Conservation (phyloP, 2,113 vertebrate species). For the Pseudorhombus dupliciocellatus region DNA sequence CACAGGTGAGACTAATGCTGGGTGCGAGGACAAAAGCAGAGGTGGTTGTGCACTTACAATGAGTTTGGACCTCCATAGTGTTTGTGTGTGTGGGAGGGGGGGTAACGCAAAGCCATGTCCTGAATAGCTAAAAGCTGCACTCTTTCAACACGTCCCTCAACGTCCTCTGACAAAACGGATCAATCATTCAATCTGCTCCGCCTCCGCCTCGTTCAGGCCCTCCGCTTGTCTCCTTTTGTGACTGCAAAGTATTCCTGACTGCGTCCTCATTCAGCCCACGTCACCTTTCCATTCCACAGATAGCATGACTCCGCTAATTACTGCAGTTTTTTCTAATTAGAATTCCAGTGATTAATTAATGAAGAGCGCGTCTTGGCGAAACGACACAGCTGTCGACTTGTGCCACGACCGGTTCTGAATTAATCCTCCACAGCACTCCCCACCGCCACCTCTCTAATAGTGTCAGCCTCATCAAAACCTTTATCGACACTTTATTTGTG, state of each 20-base stretch:
- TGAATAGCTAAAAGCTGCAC: slow-evolving; percentile 17
- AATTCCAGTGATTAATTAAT: slow-evolving; percentile 55
- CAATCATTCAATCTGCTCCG: slow-evolving; percentile 39
- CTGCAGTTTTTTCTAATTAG: slow-evolving; percentile 41
- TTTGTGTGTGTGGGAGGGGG: slow-evolving; percentile 1
- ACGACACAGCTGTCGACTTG: slow-evolving; percentile 40
- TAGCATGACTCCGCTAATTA: slow-evolving; percentile 55
- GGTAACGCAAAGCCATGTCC: neutral
- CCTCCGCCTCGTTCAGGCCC: slow-evolving; percentile 24
- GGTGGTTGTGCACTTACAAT: slow-evolving; percentile 13
- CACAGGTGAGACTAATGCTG: slow-evolving; percentile 28
- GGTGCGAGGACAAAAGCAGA: slow-evolving; percentile 26
- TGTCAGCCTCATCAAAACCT: slow-evolving; percentile 10
- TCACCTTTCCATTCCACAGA: slow-evolving; percentile 47
- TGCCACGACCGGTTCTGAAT: slow-evolving; percentile 24
- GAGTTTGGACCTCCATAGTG: neutral
- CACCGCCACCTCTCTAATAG: neutral
- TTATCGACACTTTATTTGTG: slow-evolving; percentile 7
- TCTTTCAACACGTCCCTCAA: slow-evolving; percentile 51
- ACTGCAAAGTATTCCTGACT: slow-evolving; percentile 32
- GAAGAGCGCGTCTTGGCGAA: slow-evolving; percentile 33
- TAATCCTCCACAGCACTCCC: slow-evolving; percentile 35
- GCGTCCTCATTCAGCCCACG: slow-evolving; percentile 29
- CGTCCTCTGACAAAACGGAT: slow-evolving; percentile 47
- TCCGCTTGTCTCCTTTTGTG: slow-evolving; percentile 20